A percentile compares a stretch with the other conserved stretches of the same genome.
Conservation (phyloP, 2,113 vertebrate genomes). For the Apodemus speciosus region DNA sequence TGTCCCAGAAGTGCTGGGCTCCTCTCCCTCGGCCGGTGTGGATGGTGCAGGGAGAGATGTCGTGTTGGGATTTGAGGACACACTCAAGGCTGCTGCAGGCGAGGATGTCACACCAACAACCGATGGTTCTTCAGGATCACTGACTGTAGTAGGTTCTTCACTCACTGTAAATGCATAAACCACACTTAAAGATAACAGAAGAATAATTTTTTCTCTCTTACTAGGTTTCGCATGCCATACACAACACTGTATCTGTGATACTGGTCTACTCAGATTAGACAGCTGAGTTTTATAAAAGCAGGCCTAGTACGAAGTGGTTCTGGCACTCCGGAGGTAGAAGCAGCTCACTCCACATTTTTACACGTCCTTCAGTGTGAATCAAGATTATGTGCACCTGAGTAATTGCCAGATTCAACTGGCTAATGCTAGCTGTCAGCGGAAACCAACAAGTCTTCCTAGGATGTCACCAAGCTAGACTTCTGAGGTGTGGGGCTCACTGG, state of each 20-base stretch:
- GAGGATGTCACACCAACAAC: conserved; percentile 25
- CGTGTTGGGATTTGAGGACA: neutral
- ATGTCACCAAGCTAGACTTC: neutral
- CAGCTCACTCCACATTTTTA: neutral
- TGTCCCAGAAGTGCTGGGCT: conserved; percentile 50
- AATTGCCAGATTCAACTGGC: neutral
- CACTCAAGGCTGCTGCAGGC: rapidly evolving
- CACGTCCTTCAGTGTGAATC: neutral
- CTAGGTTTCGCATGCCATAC: neutral
- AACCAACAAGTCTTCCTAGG: neutral
- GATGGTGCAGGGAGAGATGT: conserved; percentile 70
- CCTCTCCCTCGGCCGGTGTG: conserved; percentile 79
- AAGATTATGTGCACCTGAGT: neutral
- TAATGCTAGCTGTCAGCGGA: neutral
- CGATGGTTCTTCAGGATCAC: conserved; percentile 80
- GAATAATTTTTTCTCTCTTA: neutral
- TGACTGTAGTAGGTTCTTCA: conserved; percentile 82
- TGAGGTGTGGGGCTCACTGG: neutral
- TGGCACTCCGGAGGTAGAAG: neutral
- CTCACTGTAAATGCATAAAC: conserved; percentile 85
- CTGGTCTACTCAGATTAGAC: neutral
- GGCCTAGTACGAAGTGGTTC: neutral
- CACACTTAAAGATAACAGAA: neutral
- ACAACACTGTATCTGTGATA: neutral
- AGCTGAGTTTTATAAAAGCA: conserved; percentile 18